phyloP scores from a whole-genome alignment of 2,888 invertebrate genomes.

The Clanis bilineata region DNA sequence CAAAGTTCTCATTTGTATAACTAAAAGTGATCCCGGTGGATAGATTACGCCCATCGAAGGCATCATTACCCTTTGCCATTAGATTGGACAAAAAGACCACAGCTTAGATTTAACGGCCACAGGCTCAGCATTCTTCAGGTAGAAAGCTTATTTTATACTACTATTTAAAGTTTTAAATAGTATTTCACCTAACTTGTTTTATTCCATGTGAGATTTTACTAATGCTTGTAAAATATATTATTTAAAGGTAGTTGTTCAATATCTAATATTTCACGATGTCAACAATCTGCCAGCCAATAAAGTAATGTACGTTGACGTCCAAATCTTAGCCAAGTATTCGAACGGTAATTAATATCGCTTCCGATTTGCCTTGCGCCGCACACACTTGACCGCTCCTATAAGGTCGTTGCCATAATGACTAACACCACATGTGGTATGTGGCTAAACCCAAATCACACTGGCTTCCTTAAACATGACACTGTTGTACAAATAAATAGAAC shows the following conservation, averaged over 20 bases:
- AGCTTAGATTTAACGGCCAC: too few relatives aligned
- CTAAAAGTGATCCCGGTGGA: too few relatives aligned
- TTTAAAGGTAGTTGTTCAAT: neutral
- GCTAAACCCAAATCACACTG: neutral
- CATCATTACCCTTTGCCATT: too few relatives aligned
- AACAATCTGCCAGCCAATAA: neutral
- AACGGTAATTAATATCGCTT: constrained; percentile 9
- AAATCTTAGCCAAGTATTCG: constrained; percentile 3
- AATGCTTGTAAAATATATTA: neutral
- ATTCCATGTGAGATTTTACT: too few relatives aligned
- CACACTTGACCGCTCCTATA: constrained; percentile 11
- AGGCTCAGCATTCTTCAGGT: too few relatives aligned
- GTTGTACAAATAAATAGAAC: constrained; percentile 11
- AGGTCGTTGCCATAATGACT: constrained; percentile 12
- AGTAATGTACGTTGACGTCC: neutral
- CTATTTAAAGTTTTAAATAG: too few relatives aligned
- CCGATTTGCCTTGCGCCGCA: constrained; percentile 11
- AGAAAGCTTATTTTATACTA: too few relatives aligned
- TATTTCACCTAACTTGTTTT: too few relatives aligned
- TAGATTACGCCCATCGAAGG: too few relatives aligned
- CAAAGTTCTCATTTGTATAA: too few relatives aligned
- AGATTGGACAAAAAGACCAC: too few relatives aligned
- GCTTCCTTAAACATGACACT: constrained; percentile 12
- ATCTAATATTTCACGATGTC: neutral
- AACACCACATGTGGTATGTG: constrained; percentile 7